Conservation (phyloP, 2,113 vertebrate genomes). For the Typhlomys cinereus region DNA sequence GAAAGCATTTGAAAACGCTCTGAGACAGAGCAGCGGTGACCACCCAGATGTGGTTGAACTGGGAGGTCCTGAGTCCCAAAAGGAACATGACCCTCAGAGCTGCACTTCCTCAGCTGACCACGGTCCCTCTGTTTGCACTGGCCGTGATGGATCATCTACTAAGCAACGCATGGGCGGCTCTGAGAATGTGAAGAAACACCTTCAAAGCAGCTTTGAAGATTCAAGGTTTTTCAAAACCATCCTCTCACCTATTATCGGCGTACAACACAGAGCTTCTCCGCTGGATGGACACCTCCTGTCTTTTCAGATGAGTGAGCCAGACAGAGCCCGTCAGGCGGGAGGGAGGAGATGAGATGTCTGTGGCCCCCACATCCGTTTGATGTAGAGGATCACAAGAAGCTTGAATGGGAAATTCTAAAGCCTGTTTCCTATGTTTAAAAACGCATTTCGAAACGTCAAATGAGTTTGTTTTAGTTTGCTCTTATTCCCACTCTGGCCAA, state of each 20-base stretch:
- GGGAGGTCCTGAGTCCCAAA: not conserved
- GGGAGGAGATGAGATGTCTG: not conserved
- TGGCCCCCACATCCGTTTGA: not conserved
- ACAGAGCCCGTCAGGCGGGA: not conserved
- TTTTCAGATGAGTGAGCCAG: not conserved
- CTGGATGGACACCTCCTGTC: not conserved
- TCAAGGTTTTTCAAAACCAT: not conserved
- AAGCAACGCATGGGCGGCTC: not conserved
- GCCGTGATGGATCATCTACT: not conserved
- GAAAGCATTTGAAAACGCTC: not conserved
- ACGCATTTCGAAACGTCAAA: constrained; percentile 20
- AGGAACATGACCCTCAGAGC: not conserved
- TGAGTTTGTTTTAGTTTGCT: not conserved
- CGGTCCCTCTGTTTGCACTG: not conserved
- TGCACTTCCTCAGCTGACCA: not conserved
- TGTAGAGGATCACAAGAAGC: not conserved
- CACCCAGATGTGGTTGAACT: not conserved
- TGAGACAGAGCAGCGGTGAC: not conserved
- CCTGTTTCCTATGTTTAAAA: not conserved
- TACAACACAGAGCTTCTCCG: not conserved
- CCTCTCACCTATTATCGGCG: not conserved
- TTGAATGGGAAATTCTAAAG: not conserved
- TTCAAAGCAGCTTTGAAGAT: not conserved
- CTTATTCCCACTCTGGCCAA: not conserved
- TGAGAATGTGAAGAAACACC: not conserved